These are phyloP conservation scores for Nomada ferruginata DNA, from an alignment of 2,888 invertebrate genomes.

Conservation along the genomic window DNA sequence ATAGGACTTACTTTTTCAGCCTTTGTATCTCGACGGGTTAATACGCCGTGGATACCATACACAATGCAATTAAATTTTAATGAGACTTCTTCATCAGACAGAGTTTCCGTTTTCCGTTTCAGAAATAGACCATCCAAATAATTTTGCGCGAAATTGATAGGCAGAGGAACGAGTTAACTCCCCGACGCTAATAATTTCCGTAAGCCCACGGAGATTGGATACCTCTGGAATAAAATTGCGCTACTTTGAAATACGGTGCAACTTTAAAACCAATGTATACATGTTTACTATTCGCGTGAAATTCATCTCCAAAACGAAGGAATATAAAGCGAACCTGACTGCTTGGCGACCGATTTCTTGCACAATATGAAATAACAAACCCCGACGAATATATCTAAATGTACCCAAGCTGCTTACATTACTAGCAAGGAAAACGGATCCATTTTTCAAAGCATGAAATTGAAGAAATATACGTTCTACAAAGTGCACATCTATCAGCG, in stretches of 20 bases:
- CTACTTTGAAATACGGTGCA: slow-evolving; percentile 3
- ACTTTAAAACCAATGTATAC: not conserved
- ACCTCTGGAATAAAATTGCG: slow-evolving; percentile 36
- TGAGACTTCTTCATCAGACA: slow-evolving; percentile 32
- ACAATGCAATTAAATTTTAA: slow-evolving; percentile 44
- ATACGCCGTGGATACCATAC: not conserved
- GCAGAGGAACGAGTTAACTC: slow-evolving; percentile 36
- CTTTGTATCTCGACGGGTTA: not conserved
- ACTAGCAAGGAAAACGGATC: too few relatives aligned
- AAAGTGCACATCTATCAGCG: too few relatives aligned
- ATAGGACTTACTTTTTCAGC: not conserved
- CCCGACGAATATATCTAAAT: too few relatives aligned
- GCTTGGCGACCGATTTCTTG: not conserved
- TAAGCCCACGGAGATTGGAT: slow-evolving; percentile 36
- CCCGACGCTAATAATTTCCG: slow-evolving; percentile 44
- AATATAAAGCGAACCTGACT: not conserved
- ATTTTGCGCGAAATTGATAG: slow-evolving; percentile 46
- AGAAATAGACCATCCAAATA: slow-evolving; percentile 47
- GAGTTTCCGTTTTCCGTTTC: slow-evolving; percentile 36
- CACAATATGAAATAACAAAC: not conserved
- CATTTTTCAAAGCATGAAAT: too few relatives aligned
- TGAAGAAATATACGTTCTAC: too few relatives aligned
- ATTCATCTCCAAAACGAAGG: slow-evolving; percentile 11
- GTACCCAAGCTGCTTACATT: too few relatives aligned
- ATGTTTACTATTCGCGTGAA: not conserved